Evolutionary conservation across 2,888 invertebrate genomes (phyloP), one percentile per base, ranked within the genome.

Genomic region (Eristalis pertinax): DNA sequence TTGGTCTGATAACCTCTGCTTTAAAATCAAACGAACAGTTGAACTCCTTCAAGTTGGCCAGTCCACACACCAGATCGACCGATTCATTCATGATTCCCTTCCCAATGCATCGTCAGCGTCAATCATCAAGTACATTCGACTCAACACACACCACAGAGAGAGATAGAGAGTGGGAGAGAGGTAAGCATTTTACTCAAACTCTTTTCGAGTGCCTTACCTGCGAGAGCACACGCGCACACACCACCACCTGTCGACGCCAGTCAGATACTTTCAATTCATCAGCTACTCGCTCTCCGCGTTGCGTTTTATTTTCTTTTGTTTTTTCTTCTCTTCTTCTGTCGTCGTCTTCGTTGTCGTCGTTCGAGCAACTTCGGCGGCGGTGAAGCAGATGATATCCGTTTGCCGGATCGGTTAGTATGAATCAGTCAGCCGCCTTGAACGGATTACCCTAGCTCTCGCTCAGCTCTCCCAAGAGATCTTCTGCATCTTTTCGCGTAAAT

Each of bases 341-440:
- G 8, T 50, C 50, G 50, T 35, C 26, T 35, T 69, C 26, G n/a
- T n/a, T 32, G 29, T 29, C 29, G 80, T 76, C 81, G 19, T 43
- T 58, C 43, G 60, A 76, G 38, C 32, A 77, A 65, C 50, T 41
- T 79, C 70, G 56, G 24, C 77, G 72, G 75, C 77, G 75, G 79
- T 56, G 41, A 80, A 73, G 87, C 87, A 87, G 87, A 87, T 87
- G 87, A 87, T 84, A 84, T 84, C 80, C 76, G 50, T 68, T 76
- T 60, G 79, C 84, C 80, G 84, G 79, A 84, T 87, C 84, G 84
- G 87, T 87, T 87, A 87, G 87, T 87, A 84, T 87, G 84, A 84
- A 79, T 80, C 84, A 84, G 87, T 72, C 72, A 84, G 84, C 69
- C 84, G 79, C 76, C 58, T 69, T 76, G 84, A 84, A 84, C 87